These are phyloP conservation scores for Allophyes oxyacanthae DNA, from an alignment of 2,888 invertebrate genomes.

Conservation along the genomic window DNA sequence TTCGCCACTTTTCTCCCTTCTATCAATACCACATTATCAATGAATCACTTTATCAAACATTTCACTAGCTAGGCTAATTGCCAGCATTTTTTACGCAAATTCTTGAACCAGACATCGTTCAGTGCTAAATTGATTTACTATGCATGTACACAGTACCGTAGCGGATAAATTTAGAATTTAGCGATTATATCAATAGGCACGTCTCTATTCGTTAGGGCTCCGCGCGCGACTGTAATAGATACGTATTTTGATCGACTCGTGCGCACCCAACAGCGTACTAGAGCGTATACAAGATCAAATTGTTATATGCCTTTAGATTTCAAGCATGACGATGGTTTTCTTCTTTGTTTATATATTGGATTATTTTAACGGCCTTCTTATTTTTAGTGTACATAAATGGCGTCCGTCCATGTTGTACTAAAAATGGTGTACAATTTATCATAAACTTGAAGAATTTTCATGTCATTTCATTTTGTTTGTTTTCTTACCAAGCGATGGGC, in stretches of 20 bases:
- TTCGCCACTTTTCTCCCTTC: slow-evolving; percentile 10
- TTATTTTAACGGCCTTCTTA: slow-evolving; percentile 38
- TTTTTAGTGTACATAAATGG: slow-evolving; percentile 9
- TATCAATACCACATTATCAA: slow-evolving; percentile 1
- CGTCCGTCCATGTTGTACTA: slow-evolving; percentile 22
- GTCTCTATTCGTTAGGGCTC: slow-evolving; percentile 47
- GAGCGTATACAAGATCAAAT: slow-evolving; percentile 21
- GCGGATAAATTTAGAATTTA: slow-evolving; percentile 38
- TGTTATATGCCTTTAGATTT: slow-evolving; percentile 15
- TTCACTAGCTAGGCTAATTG: slow-evolving; percentile 23
- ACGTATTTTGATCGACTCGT: slow-evolving; percentile 49
- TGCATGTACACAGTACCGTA: slow-evolving; percentile 5
- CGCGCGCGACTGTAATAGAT: slow-evolving; percentile 52
- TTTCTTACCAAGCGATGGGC: neutral
- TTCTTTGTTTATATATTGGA: slow-evolving; percentile 26
- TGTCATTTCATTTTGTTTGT: no score
- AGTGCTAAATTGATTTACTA: slow-evolving; percentile 17
- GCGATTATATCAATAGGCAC: slow-evolving; percentile 33
- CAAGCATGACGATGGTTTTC: slow-evolving; percentile 9
- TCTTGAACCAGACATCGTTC: slow-evolving; percentile 18
- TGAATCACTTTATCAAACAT: slow-evolving; percentile 18
- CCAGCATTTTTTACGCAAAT: slow-evolving; percentile 14
- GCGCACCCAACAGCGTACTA: slow-evolving; percentile 34
- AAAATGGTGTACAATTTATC: slow-evolving; percentile 3
- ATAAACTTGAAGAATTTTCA: no score